Percentiles rank a stretch among this genome's conserved stretches.
Evolutionary conservation across 2,797 vertebrate genomes (phyloP).

Genomic region (Tauraco hartlaubi): DNA sequence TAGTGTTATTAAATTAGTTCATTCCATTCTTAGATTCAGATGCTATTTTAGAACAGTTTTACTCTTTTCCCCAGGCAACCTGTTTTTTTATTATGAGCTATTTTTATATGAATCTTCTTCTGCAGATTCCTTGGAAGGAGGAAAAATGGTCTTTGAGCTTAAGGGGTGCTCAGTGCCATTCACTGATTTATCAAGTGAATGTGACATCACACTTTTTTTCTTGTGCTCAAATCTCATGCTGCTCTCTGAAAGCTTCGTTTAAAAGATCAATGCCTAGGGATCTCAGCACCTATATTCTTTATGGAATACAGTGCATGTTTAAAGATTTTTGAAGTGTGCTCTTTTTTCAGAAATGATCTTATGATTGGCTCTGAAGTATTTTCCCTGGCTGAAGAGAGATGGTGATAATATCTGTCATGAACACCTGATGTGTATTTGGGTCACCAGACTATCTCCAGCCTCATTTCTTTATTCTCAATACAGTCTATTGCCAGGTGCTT

Average conservation of each 20-base stretch:
- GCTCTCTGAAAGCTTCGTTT: not conserved
- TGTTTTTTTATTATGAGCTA: not conserved
- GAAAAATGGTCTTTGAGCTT: not conserved
- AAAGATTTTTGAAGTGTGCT: not conserved
- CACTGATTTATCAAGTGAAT: not conserved
- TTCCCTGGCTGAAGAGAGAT: not conserved
- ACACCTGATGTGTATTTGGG: not conserved
- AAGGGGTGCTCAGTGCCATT: not conserved
- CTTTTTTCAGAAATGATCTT: not conserved
- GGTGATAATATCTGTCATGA: not conserved
- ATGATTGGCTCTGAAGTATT: not conserved
- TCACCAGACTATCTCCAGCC: not conserved
- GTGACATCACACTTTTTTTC: not conserved
- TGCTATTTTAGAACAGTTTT: slow-evolving; percentile 42
- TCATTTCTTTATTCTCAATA: not conserved
- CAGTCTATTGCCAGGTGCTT: not conserved
- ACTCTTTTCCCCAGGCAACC: not conserved
- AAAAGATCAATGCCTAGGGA: not conserved
- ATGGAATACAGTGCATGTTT: not conserved
- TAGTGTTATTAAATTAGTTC: slow-evolving; percentile 51
- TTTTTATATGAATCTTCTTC: not conserved
- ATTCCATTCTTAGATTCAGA: slow-evolving; percentile 22
- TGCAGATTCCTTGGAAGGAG: slow-evolving; percentile 14
- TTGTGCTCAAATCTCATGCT: not conserved
- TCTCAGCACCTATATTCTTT: not conserved